These are phyloP conservation scores for Patella ulyssiponensis DNA, from an alignment of 2,888 invertebrate genomes.

Conservation along the genomic window DNA sequence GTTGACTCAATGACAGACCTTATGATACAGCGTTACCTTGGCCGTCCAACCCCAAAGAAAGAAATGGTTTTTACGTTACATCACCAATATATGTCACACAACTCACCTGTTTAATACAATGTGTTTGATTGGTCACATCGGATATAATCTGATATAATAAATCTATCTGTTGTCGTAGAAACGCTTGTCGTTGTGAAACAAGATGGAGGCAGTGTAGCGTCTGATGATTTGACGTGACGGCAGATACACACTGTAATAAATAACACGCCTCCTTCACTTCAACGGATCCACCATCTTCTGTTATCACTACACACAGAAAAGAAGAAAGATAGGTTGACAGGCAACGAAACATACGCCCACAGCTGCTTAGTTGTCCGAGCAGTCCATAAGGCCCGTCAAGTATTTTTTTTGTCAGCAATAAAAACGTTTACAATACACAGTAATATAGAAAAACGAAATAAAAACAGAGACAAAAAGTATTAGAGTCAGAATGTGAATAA, in stretches of 20 bases:
- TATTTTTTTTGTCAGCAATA: too few relatives aligned
- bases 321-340: too few relatives aligned
- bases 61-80: too few relatives aligned
- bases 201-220: constrained; percentile 34
- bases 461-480: too few relatives aligned
- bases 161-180: constrained; percentile 43
- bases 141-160: constrained; percentile 30
- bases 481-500: too few relatives aligned
- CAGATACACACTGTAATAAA: neutral
- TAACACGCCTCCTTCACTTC: constrained; percentile 17
- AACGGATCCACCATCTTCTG: constrained; percentile 14
- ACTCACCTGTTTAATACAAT: neutral
- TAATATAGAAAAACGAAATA: too few relatives aligned
- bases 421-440: too few relatives aligned
- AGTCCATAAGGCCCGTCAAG: too few relatives aligned
- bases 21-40: too few relatives aligned
- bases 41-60: too few relatives aligned
- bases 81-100: neutral
- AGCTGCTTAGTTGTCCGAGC: too few relatives aligned
- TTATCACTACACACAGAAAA: constrained; percentile 14
- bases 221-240: neutral
- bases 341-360: neutral
- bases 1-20: too few relatives aligned
- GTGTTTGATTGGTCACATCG: neutral
- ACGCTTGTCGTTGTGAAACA: constrained; percentile 38